Evolutionary conservation across 1,140 invertebrate genomes (phyloP), one percentile per base, ranked within the genome.

Genomic region (Cataglyphis hispanica): DNA sequence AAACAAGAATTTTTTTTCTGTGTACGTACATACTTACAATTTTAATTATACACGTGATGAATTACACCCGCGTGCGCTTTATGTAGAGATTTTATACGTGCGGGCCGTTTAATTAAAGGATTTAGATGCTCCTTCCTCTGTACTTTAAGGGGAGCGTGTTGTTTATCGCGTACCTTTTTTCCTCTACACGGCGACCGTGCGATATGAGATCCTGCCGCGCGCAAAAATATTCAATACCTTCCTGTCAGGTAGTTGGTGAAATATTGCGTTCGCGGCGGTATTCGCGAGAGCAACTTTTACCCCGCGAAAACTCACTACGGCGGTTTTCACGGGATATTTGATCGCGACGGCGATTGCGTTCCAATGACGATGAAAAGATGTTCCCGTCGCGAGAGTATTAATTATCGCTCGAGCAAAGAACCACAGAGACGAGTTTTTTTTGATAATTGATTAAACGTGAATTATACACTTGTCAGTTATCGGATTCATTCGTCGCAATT

Each of bases 41-140:
- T 43, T 56, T 27, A 87, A 84, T 87, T 87, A 76, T 43, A 72
- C 37, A 31, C 56, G 77, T 60, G 67, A 58, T 58, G 74, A 86
- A 69, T 72, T 72, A 72, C 69, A 22, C 10, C 31, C 50, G 6
- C 16, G 56, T 37, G 60, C 37, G 53, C 11, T 84, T 78, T 31
- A 84, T 74, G 72, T 37, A 88, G 63, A 87, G 2, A 31, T 31
- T 31, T 84, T 87, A 87, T 77, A 64, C 60, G 86, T 43, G 78
- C 70, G 11, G 19, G 43, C 40, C 37, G 66, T 88, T 88, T 88
- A 86, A 86, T 87, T 88, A 76, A 88, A 87, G 87, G 80, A 84
- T 86, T 84, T 70, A 66, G 72, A 8, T 67, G 58, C 34, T 34
- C 43, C 31, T 72, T 67, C 31, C 61, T 60, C 67, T 34, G 50